These are phyloP conservation scores for Cryptomyrus ogoouensis DNA, from an alignment of 2,113 vertebrate species.

Conservation along the genomic window DNA sequence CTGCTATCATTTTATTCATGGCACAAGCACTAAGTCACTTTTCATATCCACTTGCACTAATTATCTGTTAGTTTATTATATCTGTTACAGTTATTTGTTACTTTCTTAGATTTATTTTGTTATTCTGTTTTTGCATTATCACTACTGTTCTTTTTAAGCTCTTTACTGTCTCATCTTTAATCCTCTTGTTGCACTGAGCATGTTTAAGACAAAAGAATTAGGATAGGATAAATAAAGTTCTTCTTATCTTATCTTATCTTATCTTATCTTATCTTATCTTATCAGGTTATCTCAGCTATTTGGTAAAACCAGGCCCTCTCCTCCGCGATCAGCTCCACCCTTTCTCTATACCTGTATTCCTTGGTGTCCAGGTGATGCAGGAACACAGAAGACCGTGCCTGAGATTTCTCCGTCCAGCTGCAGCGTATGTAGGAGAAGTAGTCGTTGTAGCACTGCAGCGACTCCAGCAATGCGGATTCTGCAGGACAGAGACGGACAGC, in stretches of 20 bases:
- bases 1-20: too few relatives aligned
- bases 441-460: conserved; percentile 61
- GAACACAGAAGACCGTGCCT: background rate
- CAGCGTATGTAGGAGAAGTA: conserved; percentile 53
- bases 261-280: background rate
- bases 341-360: background rate
- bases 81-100: too few relatives aligned
- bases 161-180: too few relatives aligned
- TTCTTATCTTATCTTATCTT: background rate
- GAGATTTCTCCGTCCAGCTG: conserved; percentile 49
- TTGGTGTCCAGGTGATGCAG: conserved; percentile 23
- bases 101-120: too few relatives aligned
- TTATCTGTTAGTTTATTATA: too few relatives aligned
- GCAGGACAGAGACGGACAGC: background rate
- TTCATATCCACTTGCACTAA: too few relatives aligned
- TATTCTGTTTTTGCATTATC: too few relatives aligned
- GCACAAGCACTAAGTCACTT: too few relatives aligned
- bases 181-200: too few relatives aligned
- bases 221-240: too few relatives aligned
- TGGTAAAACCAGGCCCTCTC: background rate
- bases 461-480: conserved; percentile 56
- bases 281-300: background rate
- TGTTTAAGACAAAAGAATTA: too few relatives aligned
- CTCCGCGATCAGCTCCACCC: background rate
- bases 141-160: too few relatives aligned